Conservation (phyloP, 2,888 invertebrate genomes). For the Parnassius smintheus region DNA sequence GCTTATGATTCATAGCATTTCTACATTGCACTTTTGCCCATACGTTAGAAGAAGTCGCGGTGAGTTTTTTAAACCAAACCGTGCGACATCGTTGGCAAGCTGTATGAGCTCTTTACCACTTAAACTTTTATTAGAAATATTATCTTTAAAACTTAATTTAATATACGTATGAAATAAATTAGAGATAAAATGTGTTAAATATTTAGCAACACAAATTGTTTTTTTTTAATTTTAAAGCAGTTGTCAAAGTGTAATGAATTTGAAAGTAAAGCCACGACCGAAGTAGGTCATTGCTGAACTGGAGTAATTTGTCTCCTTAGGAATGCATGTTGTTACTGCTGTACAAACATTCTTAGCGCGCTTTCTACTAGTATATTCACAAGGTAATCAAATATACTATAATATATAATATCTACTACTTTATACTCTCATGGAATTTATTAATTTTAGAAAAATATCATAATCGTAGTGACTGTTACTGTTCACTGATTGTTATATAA, state of each 20-base stretch:
- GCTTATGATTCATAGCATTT: no score
- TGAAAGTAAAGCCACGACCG: constrained; percentile 3
- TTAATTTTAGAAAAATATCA: background rate
- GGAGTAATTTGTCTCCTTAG: constrained; percentile 25
- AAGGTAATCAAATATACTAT: constrained; percentile 18
- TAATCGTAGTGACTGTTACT: background rate
- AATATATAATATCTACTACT: constrained; percentile 10
- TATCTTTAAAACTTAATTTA: no score
- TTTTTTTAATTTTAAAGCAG: no score
- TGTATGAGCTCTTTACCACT: no score
- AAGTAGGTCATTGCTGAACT: constrained; percentile 21
- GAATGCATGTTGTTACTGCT: constrained; percentile 20
- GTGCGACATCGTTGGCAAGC: no score
- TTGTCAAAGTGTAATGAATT: background rate
- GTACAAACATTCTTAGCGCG: constrained; percentile 22
- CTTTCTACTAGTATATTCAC: constrained; percentile 13
- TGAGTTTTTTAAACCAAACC: no score
- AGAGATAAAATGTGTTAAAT: no score
- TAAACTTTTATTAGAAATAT: no score
- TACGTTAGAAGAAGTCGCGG: no score
- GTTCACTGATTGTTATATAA: background rate
- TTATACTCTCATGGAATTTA: background rate
- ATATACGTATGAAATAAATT: no score
- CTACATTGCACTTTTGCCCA: no score
- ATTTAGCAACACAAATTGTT: no score